These are phyloP conservation scores for Sinonovacula constricta DNA, from an alignment of 1,140 invertebrate species.

Conservation along the genomic window DNA sequence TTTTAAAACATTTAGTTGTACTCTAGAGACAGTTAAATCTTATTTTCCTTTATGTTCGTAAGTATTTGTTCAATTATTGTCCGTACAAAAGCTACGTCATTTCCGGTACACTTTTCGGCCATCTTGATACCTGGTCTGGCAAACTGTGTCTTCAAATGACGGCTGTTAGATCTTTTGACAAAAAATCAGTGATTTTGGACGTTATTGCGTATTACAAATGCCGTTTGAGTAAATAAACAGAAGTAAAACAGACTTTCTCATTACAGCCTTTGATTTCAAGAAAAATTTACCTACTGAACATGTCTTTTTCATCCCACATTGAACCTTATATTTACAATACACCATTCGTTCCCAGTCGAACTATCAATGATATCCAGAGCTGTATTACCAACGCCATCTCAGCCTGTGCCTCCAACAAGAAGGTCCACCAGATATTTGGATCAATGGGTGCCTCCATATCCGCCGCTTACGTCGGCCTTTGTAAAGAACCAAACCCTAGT, in stretches of 20 bases:
- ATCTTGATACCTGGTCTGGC: not conserved
- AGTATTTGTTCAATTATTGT: too few relatives aligned
- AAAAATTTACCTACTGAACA: not conserved
- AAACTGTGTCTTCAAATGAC: not conserved
- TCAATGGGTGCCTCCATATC: conserved; percentile 15
- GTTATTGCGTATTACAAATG: not conserved
- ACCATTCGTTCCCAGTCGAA: conserved; percentile 2
- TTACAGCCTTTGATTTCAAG: not conserved
- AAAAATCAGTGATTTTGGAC: not conserved
- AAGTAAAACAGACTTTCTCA: not conserved
- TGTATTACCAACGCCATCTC: conserved; percentile 31
- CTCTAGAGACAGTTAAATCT: not conserved
- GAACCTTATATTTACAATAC: not conserved
- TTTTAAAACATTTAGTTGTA: not conserved
- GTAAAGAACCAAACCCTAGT: conserved; percentile 37
- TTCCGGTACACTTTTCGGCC: too few relatives aligned
- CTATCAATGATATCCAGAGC: conserved; percentile 24
- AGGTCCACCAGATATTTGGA: conserved; percentile 26
- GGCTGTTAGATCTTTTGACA: not conserved
- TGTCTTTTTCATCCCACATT: not conserved
- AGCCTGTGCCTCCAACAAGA: conserved; percentile 21
- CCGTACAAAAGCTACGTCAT: too few relatives aligned
- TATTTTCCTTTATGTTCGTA: too few relatives aligned
- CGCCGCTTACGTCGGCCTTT: conserved; percentile 21
- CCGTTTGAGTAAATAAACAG: too few relatives aligned